Evolutionary conservation across 2,888 invertebrate species (phyloP).

Genomic region (Dolomedes plantarius): DNA sequence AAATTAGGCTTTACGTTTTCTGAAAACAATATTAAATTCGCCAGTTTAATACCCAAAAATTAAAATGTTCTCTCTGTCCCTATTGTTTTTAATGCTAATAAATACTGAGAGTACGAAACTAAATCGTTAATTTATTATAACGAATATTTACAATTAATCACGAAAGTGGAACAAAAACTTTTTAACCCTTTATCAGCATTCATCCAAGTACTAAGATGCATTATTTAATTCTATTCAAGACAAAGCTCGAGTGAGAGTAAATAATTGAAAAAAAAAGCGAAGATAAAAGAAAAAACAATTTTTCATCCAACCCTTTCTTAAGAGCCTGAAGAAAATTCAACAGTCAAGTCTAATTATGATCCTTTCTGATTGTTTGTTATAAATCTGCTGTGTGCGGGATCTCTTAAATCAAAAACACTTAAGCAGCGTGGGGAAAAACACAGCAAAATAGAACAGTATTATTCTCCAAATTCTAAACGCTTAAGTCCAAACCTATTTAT

Average conservation of each 20-base stretch:
- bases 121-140: too few species aligned
- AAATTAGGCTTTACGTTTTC: too few species aligned
- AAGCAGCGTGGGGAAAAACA: constrained; percentile 20
- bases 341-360: constrained; percentile 42
- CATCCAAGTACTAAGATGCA: constrained; percentile 9
- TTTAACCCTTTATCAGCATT: neutral
- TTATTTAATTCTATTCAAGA: constrained; percentile 30
- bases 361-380: constrained; percentile 53
- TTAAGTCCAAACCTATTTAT: constrained; percentile 60
- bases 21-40: too few species aligned
- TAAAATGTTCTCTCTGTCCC: too few species aligned
- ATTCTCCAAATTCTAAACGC: constrained; percentile 46
- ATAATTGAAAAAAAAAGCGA: constrained; percentile 16
- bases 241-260: constrained; percentile 2
- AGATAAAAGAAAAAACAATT: constrained; percentile 21
- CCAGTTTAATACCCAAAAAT: too few species aligned
- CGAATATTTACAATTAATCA: too few species aligned
- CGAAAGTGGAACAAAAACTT: neutral
- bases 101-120: too few species aligned
- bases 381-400: constrained; percentile 47
- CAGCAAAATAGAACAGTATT: constrained; percentile 40
- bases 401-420: constrained; percentile 59
- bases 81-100: too few species aligned
- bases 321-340: constrained; percentile 41
- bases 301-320: constrained; percentile 57